Conservation (phyloP, 2,888 invertebrate genomes). For the Stenolophus ochropezus region DNA sequence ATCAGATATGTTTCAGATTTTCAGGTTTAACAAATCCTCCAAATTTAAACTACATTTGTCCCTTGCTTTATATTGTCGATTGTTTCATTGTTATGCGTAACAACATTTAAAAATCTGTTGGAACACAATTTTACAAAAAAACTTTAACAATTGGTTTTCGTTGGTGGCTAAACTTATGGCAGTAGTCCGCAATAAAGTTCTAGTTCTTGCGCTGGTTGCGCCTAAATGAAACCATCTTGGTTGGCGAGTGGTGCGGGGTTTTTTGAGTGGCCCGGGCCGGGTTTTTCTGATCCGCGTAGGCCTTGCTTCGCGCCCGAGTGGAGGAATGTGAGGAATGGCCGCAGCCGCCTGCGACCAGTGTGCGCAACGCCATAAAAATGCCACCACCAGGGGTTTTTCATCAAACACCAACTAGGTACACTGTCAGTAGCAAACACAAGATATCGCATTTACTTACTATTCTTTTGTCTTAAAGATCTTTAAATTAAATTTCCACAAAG, state of each 20-base stretch:
- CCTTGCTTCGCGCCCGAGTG: constrained; percentile 32
- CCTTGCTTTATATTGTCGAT: no score
- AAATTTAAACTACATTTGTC: no score
- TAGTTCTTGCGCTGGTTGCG: not conserved
- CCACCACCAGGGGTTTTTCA: constrained; percentile 63
- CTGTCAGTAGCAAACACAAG: not conserved
- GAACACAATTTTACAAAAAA: no score
- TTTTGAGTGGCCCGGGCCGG: constrained; percentile 28
- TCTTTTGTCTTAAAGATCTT: no score
- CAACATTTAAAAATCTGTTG: no score
- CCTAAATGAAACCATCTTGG: constrained; percentile 30
- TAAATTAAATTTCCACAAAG: no score
- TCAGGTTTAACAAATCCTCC: no score
- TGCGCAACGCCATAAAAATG: constrained; percentile 72
- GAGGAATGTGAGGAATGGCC: constrained; percentile 67
- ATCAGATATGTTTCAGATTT: no score
- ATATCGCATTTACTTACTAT: no score
- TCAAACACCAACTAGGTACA: not conserved
- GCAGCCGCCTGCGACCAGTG: constrained; percentile 70
- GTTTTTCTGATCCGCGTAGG: not conserved
- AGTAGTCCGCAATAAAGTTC: not conserved
- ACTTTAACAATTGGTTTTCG: no score
- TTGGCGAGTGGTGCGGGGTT: not conserved
- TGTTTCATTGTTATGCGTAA: no score
- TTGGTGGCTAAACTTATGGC: not conserved